Percentiles rank a stretch among this genome's conserved stretches.
Conservation (phyloP, 2,797 vertebrate species). For the Hyperoplus immaculatus region DNA sequence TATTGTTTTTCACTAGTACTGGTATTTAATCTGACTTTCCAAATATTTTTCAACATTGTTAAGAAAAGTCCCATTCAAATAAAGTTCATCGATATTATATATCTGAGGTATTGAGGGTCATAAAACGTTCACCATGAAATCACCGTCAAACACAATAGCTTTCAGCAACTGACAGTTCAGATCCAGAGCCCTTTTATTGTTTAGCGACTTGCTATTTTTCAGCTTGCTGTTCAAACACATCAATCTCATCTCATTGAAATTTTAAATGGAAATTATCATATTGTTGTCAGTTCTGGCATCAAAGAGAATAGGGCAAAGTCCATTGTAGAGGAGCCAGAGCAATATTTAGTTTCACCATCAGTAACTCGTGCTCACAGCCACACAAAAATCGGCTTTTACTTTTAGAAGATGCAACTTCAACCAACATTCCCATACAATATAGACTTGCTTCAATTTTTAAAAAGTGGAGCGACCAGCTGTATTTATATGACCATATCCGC, state of each 20-base stretch:
- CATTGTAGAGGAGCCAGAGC: background rate
- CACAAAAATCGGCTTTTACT: background rate
- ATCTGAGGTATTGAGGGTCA: background rate
- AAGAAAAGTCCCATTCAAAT: too few relatives aligned
- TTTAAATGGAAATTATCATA: background rate
- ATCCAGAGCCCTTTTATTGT: background rate
- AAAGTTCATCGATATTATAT: background rate
- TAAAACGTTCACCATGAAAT: background rate
- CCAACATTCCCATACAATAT: background rate
- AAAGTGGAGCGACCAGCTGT: background rate
- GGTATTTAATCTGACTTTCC: background rate
- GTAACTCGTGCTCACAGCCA: background rate
- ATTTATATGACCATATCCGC: conserved; percentile 23
- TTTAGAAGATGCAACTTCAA: background rate
- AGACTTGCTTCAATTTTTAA: background rate
- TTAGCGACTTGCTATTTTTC: conserved; percentile 1
- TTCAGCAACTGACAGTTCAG: background rate
- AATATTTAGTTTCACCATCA: background rate
- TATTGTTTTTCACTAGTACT: background rate
- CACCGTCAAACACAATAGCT: background rate
- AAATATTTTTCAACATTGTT: too few relatives aligned
- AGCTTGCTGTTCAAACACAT: background rate
- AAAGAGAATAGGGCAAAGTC: background rate
- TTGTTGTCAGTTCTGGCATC: background rate
- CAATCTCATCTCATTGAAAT: background rate